Percentiles rank a stretch among this genome's conserved stretches.
phyloP scores from a whole-genome alignment of 2,113 vertebrate genomes.

The Myrmophylax atrothorax region DNA sequence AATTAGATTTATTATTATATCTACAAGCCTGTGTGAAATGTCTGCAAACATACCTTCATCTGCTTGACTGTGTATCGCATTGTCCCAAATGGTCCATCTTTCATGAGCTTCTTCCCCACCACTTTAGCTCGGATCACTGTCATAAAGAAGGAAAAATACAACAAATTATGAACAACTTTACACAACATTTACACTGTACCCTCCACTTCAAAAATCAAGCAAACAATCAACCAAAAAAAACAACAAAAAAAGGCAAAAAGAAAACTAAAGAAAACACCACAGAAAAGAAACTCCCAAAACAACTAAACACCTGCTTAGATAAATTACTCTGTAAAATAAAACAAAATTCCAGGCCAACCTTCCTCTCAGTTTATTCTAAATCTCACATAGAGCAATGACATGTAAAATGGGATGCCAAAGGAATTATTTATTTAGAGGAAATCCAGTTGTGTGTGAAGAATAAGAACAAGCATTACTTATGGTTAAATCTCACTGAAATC shows the following conservation, averaged over 20 bases:
- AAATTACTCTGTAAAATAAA: background rate
- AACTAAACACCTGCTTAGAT: background rate
- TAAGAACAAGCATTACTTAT: background rate
- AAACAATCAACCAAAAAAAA: background rate
- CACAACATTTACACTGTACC: background rate
- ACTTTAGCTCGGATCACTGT: conserved; percentile 96
- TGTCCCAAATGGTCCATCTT: conserved; percentile 90
- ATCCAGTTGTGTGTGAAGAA: background rate
- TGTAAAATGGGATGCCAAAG: background rate
- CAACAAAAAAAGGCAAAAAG: too few relatives aligned
- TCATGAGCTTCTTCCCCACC: conserved; percentile 94
- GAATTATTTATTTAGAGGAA: background rate
- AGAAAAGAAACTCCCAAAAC: background rate
- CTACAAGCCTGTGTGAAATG: background rate
- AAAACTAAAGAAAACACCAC: too few relatives aligned
- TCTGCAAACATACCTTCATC: conserved; percentile 85
- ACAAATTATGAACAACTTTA: background rate
- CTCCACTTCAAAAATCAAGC: background rate
- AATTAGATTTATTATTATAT: background rate
- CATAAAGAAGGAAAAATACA: conserved; percentile 39
- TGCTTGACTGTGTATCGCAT: conserved; percentile 96
- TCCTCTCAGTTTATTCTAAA: background rate
- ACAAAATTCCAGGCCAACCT: background rate
- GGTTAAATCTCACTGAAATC: background rate
- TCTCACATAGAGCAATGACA: background rate